phyloP scores from a whole-genome alignment of 1,140 invertebrate genomes.

The Micrasema minimum region DNA sequence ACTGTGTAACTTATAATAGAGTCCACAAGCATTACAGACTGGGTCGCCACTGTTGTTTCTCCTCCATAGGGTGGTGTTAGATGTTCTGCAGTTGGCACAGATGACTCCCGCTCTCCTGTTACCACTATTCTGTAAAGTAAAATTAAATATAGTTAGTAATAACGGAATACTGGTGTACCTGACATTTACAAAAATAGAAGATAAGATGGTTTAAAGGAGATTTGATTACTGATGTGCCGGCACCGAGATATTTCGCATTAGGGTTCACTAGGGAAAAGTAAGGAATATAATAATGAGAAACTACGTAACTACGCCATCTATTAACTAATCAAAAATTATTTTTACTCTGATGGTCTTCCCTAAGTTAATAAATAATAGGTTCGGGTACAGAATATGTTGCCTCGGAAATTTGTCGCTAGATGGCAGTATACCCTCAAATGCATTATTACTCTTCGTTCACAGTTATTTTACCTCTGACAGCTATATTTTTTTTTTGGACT shows the following conservation, averaged over 20 bases:
- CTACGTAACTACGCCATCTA: too few species aligned
- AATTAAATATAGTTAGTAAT: background rate
- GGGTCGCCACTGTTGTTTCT: constrained; percentile 90
- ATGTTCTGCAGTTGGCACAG: constrained; percentile 90
- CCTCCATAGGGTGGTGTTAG: constrained; percentile 87
- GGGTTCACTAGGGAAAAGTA: too few species aligned
- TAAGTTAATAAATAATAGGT: constrained; percentile 12
- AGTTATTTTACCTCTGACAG: too few species aligned
- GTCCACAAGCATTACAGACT: constrained; percentile 91
- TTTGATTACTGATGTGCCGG: too few species aligned
- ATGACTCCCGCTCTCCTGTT: constrained; percentile 79
- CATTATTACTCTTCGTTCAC: too few species aligned
- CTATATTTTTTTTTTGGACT: too few species aligned
- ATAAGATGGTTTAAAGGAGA: too few species aligned
- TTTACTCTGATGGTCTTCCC: too few species aligned
- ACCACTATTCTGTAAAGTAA: constrained; percentile 69
- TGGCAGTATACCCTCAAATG: background rate
- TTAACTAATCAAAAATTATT: too few species aligned
- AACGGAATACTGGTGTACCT: background rate
- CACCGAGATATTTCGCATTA: background rate
- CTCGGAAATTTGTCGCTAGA: background rate
- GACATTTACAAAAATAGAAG: background rate
- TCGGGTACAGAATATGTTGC: background rate
- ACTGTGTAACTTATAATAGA: constrained; percentile 90
- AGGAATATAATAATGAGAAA: too few species aligned